Percentiles rank a stretch among this genome's conserved stretches.
Conservation (phyloP, 2,113 vertebrate genomes). For the Cariama cristata region DNA sequence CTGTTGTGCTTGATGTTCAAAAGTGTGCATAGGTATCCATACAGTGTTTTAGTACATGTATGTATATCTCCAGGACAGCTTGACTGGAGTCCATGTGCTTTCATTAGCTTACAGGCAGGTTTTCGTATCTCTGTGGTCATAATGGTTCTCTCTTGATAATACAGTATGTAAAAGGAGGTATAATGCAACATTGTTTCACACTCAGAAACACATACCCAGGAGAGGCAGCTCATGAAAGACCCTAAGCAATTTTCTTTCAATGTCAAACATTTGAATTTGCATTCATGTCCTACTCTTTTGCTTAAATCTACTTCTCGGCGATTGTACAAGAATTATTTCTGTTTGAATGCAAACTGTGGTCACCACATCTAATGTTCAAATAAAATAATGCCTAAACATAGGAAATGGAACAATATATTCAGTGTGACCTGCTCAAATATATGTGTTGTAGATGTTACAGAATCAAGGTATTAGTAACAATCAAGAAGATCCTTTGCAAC, state of each 20-base stretch:
- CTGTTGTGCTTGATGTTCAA: not conserved
- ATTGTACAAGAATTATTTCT: not conserved
- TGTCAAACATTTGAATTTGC: not conserved
- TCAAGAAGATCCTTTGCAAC: constrained; percentile 76
- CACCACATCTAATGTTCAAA: not conserved
- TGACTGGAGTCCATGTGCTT: not conserved
- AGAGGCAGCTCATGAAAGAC: not conserved
- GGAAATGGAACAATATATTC: not conserved
- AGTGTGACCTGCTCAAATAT: not conserved
- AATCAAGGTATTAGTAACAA: constrained; percentile 52
- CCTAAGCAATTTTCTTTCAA: not conserved
- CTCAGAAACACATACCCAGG: not conserved
- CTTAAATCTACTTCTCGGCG: not conserved
- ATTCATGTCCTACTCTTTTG: not conserved
- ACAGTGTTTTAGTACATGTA: not conserved
- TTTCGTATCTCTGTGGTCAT: not conserved
- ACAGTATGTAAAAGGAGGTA: not conserved
- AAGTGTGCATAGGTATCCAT: accelerated
- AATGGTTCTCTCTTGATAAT: not conserved
- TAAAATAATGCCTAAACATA: not conserved
- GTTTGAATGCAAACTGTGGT: not conserved
- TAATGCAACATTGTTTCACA: not conserved
- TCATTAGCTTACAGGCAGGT: not conserved
- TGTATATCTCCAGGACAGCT: not conserved
- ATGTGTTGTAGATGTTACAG: constrained; percentile 73